Evolutionary conservation across 1,140 invertebrate genomes (phyloP).

Genomic region (Drosophila arawakana): DNA sequence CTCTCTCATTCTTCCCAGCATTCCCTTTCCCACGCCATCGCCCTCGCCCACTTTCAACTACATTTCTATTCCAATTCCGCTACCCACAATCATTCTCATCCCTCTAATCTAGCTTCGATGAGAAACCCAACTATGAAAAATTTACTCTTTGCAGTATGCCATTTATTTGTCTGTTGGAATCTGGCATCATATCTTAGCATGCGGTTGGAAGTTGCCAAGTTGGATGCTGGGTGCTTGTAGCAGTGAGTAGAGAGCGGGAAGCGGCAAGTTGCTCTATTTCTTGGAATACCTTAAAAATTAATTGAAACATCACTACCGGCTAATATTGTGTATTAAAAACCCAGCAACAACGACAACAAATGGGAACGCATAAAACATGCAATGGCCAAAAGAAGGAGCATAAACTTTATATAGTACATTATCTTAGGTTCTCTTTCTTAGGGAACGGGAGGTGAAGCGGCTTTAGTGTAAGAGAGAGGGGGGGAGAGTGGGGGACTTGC

Average conservation of each 20-base stretch:
- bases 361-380: constrained; percentile 48
- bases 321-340: constrained; percentile 77
- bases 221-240: background rate
- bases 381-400: constrained; percentile 38
- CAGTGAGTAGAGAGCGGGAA: background rate
- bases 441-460: too few relatives aligned
- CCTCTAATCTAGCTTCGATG: constrained; percentile 21
- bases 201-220: constrained; percentile 50
- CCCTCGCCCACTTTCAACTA: background rate
- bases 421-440: background rate
- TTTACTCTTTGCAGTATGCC: constrained; percentile 70
- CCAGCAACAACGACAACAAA: constrained; percentile 36
- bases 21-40: background rate
- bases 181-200: constrained; percentile 75
- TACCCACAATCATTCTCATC: background rate
- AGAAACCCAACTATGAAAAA: constrained; percentile 69
- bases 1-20: background rate
- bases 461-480: background rate
- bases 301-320: constrained; percentile 77
- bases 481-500: constrained; percentile 41
- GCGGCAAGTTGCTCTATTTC: background rate
- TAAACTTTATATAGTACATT: constrained; percentile 42
- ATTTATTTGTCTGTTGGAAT: constrained; percentile 74
- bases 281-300: constrained; percentile 74
- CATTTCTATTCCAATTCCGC: background rate